Conservation (phyloP, 2,888 invertebrate genomes). For the Oxytorus armatus region DNA sequence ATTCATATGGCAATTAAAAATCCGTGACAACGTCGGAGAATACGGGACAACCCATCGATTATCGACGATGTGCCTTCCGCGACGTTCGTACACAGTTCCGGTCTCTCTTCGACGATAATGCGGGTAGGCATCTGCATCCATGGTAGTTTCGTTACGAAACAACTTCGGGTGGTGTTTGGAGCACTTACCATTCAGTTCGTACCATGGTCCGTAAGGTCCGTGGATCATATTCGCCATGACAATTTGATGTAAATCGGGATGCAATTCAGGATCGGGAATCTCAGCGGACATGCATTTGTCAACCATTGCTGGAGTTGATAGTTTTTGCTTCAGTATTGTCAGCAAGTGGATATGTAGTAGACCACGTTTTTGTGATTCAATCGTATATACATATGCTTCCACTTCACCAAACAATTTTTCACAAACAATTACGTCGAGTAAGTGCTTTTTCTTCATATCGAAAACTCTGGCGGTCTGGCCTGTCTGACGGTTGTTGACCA, state of each 20-base stretch:
- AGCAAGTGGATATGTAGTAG: conserved; percentile 69
- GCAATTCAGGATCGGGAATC: conserved; percentile 75
- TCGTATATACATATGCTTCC: conserved; percentile 41
- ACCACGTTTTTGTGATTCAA: conserved; percentile 75
- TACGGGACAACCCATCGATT: conserved; percentile 79
- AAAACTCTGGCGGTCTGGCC: conserved; percentile 69
- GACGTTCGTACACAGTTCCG: conserved; percentile 59
- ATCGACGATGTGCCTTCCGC: conserved; percentile 69
- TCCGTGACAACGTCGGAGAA: conserved; percentile 63
- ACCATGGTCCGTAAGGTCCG: conserved; percentile 78
- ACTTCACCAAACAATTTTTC: conserved; percentile 62
- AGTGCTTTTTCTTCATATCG: conserved; percentile 54
- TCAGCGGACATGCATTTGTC: conserved; percentile 74
- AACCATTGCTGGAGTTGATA: conserved; percentile 66
- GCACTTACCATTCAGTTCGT: conserved; percentile 69
- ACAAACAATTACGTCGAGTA: conserved; percentile 49
- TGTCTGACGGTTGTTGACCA: conserved; percentile 64
- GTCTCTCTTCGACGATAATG: conserved; percentile 70
- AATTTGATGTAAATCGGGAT: conserved; percentile 75
- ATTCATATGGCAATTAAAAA: conserved; percentile 76
- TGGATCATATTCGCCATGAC: conserved; percentile 80
- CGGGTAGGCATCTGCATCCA: conserved; percentile 73
- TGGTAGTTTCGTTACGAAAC: conserved; percentile 68
- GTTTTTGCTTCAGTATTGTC: conserved; percentile 66
- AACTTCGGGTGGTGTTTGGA: conserved; percentile 75